Evolutionary conservation across 2,888 invertebrate species (phyloP), one percentile per base, ranked within the genome.

Genomic region (Heliconius hortense): DNA sequence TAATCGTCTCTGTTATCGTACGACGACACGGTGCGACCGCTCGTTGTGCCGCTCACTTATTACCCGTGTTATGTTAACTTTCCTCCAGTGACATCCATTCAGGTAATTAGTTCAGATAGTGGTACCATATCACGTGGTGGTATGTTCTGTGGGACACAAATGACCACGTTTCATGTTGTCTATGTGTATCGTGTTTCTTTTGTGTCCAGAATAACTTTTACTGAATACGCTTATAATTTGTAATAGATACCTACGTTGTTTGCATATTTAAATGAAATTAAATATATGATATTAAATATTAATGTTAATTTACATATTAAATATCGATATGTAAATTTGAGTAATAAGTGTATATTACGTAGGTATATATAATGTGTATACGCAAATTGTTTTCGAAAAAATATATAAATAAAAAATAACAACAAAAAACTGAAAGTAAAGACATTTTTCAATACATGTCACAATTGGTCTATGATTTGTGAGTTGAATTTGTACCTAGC

Each of bases 1-100:
- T 86, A 84, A 86, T 85, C 85, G 83, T 77, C 79, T 80, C 72
- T 75, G 83, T 86, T 88, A 89, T 89, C 88, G 86, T 83, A 72
- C 86, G 80, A 82, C 83, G 86, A 84, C 87, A 82, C 81, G 80
- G 74, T 66, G 62, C 71, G 53, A 71, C 73, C 72, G 75, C 75
- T 76, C 73, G 75, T 77, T 80, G 76, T 80, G 63, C 73, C 60
- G 53, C 71, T 72, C 62, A 77, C 73, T n/a, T 70, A 76, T 78
- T 78, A 79, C 77, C 75, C 74, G 63, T 78, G 75, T 79, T 78
- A 78, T 72, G 74, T 77, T 79, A 75, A 77, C 75, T 75, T 78
- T 76, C 75, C 71, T 78, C 73, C 66, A 53, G 74, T 76, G 76
- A 67, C 76, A 77, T 71, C 76, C 73, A 78, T 76, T 78, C 75